These are phyloP conservation scores for Gallinago stenura DNA, from an alignment of 2,797 vertebrate species.

Conservation along the genomic window DNA sequence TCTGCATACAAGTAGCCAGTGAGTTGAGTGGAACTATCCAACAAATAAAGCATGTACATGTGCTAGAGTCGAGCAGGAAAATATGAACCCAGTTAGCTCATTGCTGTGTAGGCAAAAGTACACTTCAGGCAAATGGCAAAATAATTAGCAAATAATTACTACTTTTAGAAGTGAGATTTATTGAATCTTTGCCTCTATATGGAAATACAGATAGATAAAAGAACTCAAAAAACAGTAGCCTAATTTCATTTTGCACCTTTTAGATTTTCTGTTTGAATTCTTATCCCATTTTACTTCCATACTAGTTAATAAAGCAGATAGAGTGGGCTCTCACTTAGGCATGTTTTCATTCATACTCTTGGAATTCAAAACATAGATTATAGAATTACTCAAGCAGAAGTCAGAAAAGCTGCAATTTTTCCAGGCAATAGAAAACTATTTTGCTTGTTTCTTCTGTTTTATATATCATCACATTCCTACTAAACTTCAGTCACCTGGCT, in stretches of 20 bases:
- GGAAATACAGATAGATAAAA: not conserved
- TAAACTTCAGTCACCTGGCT: not conserved
- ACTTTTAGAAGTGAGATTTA: not conserved
- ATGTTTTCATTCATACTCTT: not conserved
- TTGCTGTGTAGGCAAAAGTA: not conserved
- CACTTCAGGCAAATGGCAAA: not conserved
- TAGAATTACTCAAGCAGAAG: not conserved
- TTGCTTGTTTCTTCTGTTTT: not conserved
- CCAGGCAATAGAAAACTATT: not conserved
- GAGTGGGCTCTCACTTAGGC: not conserved
- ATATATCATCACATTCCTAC: not conserved
- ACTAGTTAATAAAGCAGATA: not conserved
- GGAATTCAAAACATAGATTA: not conserved
- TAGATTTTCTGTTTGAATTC: not conserved
- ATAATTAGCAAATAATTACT: not conserved
- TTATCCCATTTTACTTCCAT: not conserved
- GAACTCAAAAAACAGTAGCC: not conserved
- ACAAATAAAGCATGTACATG: not conserved
- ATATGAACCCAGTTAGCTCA: not conserved
- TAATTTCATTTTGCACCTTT: not conserved
- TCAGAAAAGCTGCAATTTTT: not conserved
- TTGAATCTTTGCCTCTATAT: not conserved
- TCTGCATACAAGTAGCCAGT: not conserved
- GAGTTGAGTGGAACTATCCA: not conserved
- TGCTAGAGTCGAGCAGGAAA: not conserved